phyloP scores from a whole-genome alignment of 2,888 invertebrate species.

The Schizotus pectinicornis region DNA sequence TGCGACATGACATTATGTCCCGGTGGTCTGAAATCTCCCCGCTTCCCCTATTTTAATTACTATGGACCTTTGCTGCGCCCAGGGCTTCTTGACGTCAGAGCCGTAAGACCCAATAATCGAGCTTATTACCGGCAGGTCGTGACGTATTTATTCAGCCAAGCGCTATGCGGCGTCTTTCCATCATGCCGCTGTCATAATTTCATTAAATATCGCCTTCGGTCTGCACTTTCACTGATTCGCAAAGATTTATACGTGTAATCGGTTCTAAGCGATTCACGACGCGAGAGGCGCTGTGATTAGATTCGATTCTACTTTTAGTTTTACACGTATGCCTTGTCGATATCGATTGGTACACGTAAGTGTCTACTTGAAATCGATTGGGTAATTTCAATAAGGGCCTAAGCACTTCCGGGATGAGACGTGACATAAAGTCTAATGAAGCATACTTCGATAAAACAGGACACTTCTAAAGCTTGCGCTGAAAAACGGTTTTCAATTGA shows the following conservation, averaged over 20 bases:
- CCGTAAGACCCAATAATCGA: no score
- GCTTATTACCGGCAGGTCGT: constrained; percentile 12
- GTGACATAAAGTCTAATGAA: no score
- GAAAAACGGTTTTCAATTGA: no score
- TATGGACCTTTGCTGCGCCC: no score
- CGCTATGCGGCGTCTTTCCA: constrained; percentile 20
- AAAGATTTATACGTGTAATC: constrained; percentile 32
- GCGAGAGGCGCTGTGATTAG: constrained; percentile 33
- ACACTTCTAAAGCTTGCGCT: no score
- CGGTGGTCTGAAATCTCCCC: no score
- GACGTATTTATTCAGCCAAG: constrained; percentile 17
- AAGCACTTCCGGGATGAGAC: no score
- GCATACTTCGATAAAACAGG: no score
- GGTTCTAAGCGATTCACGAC: constrained; percentile 32
- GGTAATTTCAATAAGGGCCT: no score
- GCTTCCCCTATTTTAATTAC: no score
- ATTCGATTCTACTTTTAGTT: constrained; percentile 35
- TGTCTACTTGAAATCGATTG: no score
- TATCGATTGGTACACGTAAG: neutral
- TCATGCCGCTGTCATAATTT: constrained; percentile 32
- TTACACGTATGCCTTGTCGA: constrained; percentile 29
- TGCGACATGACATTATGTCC: neutral
- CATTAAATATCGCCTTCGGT: constrained; percentile 35
- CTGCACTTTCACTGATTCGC: constrained; percentile 31
- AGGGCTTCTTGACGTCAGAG: no score